Percentiles rank a stretch among this genome's conserved stretches.
Conservation (phyloP, 2,113 vertebrate species). For the Siniperca knerii region DNA sequence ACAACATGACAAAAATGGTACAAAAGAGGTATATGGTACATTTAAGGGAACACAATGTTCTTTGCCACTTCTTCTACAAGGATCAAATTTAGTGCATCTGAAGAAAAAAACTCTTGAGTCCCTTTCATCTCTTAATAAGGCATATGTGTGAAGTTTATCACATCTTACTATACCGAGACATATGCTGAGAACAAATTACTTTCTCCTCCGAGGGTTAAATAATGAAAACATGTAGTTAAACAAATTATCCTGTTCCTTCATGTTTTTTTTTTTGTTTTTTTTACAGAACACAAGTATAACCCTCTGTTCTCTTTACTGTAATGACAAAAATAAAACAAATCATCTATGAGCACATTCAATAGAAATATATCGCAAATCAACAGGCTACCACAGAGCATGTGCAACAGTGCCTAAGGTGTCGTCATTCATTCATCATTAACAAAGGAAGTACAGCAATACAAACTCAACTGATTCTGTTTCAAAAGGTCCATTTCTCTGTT, state of each 20-base stretch:
- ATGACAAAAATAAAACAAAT: constrained; percentile 37
- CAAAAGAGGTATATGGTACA: constrained; percentile 71
- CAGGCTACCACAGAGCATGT: constrained; percentile 61
- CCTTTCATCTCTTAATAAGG: constrained; percentile 74
- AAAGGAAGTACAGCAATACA: constrained; percentile 44
- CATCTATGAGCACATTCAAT: constrained; percentile 59
- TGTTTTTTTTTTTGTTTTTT: background rate
- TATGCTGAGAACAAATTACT: constrained; percentile 33
- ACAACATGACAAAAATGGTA: constrained; percentile 55
- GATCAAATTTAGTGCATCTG: constrained; percentile 69
- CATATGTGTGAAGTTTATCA: constrained; percentile 75
- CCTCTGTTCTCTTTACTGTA: background rate
- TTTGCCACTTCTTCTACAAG: constrained; percentile 32
- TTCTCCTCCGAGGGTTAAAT: constrained; percentile 6
- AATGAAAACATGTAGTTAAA: constrained; percentile 30
- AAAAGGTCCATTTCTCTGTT: constrained; percentile 42
- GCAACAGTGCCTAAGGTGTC: constrained; percentile 61
- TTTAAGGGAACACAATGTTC: constrained; percentile 49
- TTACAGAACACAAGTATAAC: background rate
- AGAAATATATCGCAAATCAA: constrained; percentile 36
- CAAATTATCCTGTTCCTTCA: background rate
- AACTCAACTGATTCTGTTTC: constrained; percentile 33
- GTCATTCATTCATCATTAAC: constrained; percentile 51
- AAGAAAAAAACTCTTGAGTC: constrained; percentile 53
- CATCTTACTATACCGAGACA: constrained; percentile 63